phyloP scores from a whole-genome alignment of 1,140 invertebrate genomes.

The Calliphora vicina region DNA sequence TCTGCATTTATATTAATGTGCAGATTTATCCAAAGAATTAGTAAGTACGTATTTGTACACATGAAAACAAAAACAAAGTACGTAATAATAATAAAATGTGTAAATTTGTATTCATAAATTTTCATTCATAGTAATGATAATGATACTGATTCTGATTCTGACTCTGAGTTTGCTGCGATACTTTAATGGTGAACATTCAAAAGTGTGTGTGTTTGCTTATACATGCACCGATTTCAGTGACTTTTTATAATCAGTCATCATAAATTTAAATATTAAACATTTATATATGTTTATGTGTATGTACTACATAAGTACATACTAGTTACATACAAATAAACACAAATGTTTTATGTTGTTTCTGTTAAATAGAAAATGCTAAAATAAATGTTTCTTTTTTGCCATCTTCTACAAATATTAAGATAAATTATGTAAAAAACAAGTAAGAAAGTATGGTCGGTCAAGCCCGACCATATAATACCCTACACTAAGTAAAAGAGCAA shows the following conservation, averaged over 20 bases:
- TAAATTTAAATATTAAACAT: slow-evolving; percentile 7
- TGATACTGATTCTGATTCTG: neutral
- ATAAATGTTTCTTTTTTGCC: too few species aligned
- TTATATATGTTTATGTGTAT: neutral
- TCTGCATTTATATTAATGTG: neutral
- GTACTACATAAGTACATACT: too few species aligned
- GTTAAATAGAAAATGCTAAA: too few species aligned
- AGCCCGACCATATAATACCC: too few species aligned
- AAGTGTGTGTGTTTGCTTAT: neutral
- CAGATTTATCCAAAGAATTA: neutral
- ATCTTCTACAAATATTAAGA: slow-evolving; percentile 18
- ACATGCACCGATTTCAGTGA: neutral
- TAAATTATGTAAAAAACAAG: too few species aligned
- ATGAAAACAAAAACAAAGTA: neutral
- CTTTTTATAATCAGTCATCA: neutral
- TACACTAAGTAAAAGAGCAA: too few species aligned
- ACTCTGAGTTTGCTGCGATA: neutral
- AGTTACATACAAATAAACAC: too few species aligned
- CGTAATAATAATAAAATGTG: neutral
- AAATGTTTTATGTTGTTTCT: too few species aligned
- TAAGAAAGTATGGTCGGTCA: too few species aligned
- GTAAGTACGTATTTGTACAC: neutral
- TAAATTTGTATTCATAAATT: slow-evolving; percentile 28
- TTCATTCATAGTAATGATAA: slow-evolving; percentile 13
- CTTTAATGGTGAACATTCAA: neutral